Conservation (phyloP, 2,888 invertebrate species). For the Caenorhabditis macrosperma region DNA sequence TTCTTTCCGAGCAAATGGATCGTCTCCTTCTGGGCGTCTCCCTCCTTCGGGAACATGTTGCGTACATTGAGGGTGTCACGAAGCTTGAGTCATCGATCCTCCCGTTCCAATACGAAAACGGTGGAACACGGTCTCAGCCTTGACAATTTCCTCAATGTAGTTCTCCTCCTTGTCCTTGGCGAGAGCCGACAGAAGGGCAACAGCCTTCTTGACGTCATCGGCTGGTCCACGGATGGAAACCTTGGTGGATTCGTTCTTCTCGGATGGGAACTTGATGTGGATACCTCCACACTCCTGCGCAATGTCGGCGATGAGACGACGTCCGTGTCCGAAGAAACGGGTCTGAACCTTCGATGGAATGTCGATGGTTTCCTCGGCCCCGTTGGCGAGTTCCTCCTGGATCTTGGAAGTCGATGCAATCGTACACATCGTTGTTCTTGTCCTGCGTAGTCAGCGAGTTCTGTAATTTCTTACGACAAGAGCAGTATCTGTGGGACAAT, state of each 20-base stretch:
- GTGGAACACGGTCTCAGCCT: slow-evolving; percentile 94
- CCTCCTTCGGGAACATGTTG: too few species aligned
- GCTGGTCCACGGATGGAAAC: too few species aligned
- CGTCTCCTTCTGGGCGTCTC: too few species aligned
- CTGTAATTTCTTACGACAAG: too few species aligned
- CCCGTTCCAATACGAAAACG: slow-evolving; percentile 96
- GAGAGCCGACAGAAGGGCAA: slow-evolving; percentile 81
- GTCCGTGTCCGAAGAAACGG: slow-evolving; percentile 89
- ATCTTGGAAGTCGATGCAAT: too few species aligned
- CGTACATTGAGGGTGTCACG: slow-evolving; percentile 93
- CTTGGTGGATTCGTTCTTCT: too few species aligned
- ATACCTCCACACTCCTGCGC: slow-evolving; percentile 96
- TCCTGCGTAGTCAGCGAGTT: too few species aligned
- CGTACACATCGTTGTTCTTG: too few species aligned
- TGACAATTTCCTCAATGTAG: slow-evolving; percentile 90
- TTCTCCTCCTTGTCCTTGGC: slow-evolving; percentile 85
- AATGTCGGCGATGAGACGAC: slow-evolving; percentile 89
- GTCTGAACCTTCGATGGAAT: slow-evolving; percentile 85
- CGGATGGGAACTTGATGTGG: too few species aligned
- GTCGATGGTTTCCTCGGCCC: slow-evolving; percentile 81
- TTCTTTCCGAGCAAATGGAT: too few species aligned
- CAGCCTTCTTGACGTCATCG: slow-evolving; percentile 82
- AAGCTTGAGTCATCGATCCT: slow-evolving; percentile 85
- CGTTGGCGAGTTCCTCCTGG: too few species aligned
- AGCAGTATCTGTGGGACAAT: too few species aligned